Evolutionary conservation across 2,113 vertebrate species (phyloP).

Genomic region (Vulpes lagopus): DNA sequence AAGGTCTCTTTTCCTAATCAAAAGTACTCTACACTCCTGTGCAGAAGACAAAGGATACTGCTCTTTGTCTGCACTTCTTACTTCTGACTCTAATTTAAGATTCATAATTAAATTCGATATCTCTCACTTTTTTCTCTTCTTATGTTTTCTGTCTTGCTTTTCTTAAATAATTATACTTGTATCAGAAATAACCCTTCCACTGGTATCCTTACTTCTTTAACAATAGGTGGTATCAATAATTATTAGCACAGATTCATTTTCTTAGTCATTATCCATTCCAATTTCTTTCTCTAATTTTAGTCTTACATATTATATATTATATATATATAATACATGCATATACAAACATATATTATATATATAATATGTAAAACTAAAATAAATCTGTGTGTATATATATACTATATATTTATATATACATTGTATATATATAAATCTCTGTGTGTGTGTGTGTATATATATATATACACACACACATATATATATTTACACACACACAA

Average conservation of each 20-base stretch:
- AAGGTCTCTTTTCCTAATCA: neutral
- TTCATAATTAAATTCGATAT: conserved; percentile 37
- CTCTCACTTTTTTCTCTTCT: conserved; percentile 60
- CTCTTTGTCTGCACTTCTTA: conserved; percentile 1
- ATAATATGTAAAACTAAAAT: too few relatives aligned
- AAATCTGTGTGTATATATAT: too few relatives aligned
- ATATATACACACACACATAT: rapidly evolving
- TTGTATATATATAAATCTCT: too few relatives aligned
- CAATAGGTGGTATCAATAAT: conserved; percentile 7
- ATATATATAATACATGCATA: neutral
- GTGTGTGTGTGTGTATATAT: too few relatives aligned
- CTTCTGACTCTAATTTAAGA: neutral
- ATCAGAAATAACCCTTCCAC: conserved; percentile 37
- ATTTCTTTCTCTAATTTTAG: conserved; percentile 57
- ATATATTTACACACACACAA: too few relatives aligned
- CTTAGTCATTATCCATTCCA: conserved; percentile 37
- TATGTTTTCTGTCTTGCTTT: conserved; percentile 35
- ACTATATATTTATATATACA: too few relatives aligned
- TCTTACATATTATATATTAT: neutral
- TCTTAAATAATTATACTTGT: conserved; percentile 19
- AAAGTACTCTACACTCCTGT: neutral
- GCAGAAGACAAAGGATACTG: conserved; percentile 5
- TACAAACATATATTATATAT: too few relatives aligned
- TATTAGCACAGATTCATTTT: neutral
- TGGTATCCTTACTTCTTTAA: conserved; percentile 33